These are phyloP conservation scores for Sicus ferrugineus DNA, from an alignment of 2,888 invertebrate genomes.

Conservation along the genomic window DNA sequence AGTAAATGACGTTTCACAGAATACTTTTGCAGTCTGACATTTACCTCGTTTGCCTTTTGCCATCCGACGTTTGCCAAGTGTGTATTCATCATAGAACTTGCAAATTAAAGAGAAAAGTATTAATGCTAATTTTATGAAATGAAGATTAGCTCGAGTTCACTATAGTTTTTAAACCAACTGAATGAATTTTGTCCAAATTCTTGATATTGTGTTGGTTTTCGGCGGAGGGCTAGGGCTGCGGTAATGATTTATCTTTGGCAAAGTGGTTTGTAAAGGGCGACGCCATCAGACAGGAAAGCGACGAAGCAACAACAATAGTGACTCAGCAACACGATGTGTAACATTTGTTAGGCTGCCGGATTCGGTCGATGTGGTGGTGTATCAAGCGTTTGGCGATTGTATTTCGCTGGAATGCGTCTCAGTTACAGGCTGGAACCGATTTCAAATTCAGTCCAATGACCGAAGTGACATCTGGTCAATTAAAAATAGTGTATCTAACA, in stretches of 20 bases:
- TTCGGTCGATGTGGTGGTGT: too few species aligned
- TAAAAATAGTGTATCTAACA: too few species aligned
- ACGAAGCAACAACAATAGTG: constrained; percentile 25
- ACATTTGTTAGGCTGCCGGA: neutral
- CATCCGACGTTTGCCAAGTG: constrained; percentile 10
- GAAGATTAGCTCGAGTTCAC: constrained; percentile 12
- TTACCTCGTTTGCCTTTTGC: constrained; percentile 28
- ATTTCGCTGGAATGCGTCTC: too few species aligned
- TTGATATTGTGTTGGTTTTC: neutral
- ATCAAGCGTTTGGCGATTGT: too few species aligned
- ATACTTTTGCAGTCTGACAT: constrained; percentile 34
- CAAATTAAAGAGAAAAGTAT: constrained; percentile 11
- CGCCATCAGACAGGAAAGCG: constrained; percentile 37
- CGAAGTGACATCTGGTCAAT: too few species aligned
- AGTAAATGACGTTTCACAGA: constrained; percentile 31
- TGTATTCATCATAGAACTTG: constrained; percentile 27
- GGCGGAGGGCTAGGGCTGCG: constrained; percentile 39
- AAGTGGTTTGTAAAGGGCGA: constrained; percentile 38
- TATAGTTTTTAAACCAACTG: neutral
- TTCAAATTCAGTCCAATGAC: too few species aligned
- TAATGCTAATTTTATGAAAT: neutral
- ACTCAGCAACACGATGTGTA: constrained; percentile 16
- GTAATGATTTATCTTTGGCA: constrained; percentile 28
- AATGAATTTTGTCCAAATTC: constrained; percentile 9
- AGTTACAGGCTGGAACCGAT: too few species aligned